phyloP scores from a whole-genome alignment of 92 coral and sea anemone genomes.

The Virgularia gustaviana region DNA sequence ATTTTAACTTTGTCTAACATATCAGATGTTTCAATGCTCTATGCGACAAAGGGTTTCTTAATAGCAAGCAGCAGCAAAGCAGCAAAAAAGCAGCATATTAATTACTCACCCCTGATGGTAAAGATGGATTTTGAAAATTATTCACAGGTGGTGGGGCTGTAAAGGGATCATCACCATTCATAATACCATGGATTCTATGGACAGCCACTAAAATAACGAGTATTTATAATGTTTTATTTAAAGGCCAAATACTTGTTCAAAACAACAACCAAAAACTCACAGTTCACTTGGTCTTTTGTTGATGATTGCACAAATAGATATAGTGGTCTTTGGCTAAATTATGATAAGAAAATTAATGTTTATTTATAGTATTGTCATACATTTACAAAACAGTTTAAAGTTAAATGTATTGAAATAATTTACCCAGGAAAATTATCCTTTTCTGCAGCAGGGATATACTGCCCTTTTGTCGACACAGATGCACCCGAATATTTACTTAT shows the following conservation, averaged over 20 bases:
- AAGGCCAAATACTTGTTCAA: not conserved
- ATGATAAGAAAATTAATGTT: not conserved
- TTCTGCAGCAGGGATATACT: constrained; percentile 82
- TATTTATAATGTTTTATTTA: not conserved
- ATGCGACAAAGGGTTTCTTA: too few species aligned
- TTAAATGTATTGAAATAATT: too few species aligned
- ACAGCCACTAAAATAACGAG: constrained; percentile 66
- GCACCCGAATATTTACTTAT: constrained; percentile 89
- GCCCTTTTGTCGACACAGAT: constrained; percentile 83
- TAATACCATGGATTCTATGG: constrained; percentile 69
- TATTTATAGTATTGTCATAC: not conserved
- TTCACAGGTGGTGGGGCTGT: constrained; percentile 41
- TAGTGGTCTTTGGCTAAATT: constrained; percentile 72
- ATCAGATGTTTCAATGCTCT: too few species aligned
- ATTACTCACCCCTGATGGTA: constrained; percentile 77
- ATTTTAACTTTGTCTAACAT: too few species aligned
- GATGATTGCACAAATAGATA: constrained; percentile 77
- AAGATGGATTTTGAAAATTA: constrained; percentile 54
- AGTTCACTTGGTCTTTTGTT: constrained; percentile 73
- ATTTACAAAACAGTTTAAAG: not conserved
- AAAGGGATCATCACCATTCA: constrained; percentile 61
- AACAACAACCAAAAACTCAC: constrained; percentile 49
- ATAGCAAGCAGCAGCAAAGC: too few species aligned
- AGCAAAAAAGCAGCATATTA: too few species aligned
- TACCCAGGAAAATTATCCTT: constrained; percentile 61